These are phyloP conservation scores for Tenthredo amoena DNA, from an alignment of 2,888 invertebrate species.

Conservation along the genomic window DNA sequence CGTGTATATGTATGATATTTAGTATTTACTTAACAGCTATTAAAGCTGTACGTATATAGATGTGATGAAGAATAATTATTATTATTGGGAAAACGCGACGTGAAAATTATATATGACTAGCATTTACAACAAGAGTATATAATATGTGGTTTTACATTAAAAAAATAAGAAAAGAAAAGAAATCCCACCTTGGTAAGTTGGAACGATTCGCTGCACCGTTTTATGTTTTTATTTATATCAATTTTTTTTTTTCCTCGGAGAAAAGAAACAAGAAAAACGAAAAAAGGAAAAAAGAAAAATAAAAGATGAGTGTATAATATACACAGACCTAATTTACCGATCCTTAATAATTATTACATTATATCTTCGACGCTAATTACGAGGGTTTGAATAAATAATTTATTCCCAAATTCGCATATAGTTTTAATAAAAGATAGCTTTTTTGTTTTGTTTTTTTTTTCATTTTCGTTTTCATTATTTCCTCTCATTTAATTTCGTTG, in stretches of 20 bases:
- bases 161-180: background rate
- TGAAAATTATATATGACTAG: conserved; percentile 71
- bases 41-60: conserved; percentile 42
- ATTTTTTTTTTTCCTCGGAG: background rate
- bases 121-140: conserved; percentile 68
- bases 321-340: background rate
- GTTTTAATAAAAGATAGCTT: background rate
- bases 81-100: conserved; percentile 54
- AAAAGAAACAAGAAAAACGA: background rate
- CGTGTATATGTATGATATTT: background rate
- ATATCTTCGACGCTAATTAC: background rate
- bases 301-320: conserved; percentile 58
- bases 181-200: background rate
- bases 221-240: background rate
- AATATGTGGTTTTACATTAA: background rate
- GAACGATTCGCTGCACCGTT: conserved; percentile 36
- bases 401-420: background rate
- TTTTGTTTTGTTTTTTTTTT: background rate
- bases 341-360: background rate
- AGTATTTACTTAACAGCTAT: conserved; percentile 3
- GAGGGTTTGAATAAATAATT: background rate
- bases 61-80: conserved; percentile 15
- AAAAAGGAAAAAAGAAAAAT: conserved; percentile 54
- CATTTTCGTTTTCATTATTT: background rate
- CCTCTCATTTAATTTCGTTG: background rate